These are phyloP conservation scores for Acanthoscelides obtectus DNA, from an alignment of 2,888 invertebrate species.

Conservation along the genomic window DNA sequence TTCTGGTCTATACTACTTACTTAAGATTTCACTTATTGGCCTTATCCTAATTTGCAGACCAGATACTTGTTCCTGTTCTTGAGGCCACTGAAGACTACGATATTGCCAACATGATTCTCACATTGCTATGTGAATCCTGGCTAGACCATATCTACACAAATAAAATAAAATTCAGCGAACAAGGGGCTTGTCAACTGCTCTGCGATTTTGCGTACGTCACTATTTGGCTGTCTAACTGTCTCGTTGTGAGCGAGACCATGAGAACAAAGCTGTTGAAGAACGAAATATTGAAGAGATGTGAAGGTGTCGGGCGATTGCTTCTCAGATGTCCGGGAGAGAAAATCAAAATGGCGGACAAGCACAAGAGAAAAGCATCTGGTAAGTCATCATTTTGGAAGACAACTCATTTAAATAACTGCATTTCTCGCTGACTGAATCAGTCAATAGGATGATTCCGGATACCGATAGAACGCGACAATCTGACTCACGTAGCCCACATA, in stretches of 20 bases:
- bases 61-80: constrained; percentile 72
- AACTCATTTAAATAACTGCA: constrained; percentile 3
- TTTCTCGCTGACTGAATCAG: background rate
- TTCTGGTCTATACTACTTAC: no score
- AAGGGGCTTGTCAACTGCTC: constrained; percentile 73
- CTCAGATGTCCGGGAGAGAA: constrained; percentile 77
- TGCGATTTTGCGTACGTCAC: constrained; percentile 78
- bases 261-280: constrained; percentile 57
- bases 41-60: constrained; percentile 54
- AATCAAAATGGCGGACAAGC: constrained; percentile 63
- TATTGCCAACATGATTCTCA: constrained; percentile 71
- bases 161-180: constrained; percentile 74
- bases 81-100: constrained; percentile 68
- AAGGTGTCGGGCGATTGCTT: constrained; percentile 77
- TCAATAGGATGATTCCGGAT: constrained; percentile 3
- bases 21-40: background rate
- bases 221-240: constrained; percentile 67
- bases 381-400: constrained; percentile 2
- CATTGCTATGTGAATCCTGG: constrained; percentile 84
- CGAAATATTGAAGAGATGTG: constrained; percentile 69
- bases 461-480: no score
- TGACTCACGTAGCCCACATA: no score
- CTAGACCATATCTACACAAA: constrained; percentile 79
- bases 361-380: constrained; percentile 21
- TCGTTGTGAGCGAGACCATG: constrained; percentile 52